These are phyloP conservation scores for Epinotia bilunana DNA, from an alignment of 2,888 invertebrate genomes.

Conservation along the genomic window DNA sequence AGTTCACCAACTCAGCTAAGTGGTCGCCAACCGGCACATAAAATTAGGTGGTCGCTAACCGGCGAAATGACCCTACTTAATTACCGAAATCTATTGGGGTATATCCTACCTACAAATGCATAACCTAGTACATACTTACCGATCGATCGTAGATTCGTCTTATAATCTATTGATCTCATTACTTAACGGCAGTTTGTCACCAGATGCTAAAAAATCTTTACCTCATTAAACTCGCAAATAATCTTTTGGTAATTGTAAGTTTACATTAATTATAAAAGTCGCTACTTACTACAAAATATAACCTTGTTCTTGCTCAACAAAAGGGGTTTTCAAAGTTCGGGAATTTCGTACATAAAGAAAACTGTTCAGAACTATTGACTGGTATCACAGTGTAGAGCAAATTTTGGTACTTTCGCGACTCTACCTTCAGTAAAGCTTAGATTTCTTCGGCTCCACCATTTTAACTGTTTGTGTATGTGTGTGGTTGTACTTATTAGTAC, in stretches of 20 bases:
- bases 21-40: too few species aligned
- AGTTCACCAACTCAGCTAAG: too few species aligned
- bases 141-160: too few species aligned
- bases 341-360: neutral
- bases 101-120: neutral
- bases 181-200: too few species aligned
- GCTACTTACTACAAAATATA: too few species aligned
- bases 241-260: neutral
- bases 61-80: too few species aligned
- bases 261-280: neutral
- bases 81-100: neutral
- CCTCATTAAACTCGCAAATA: neutral
- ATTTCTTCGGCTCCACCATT: constrained; percentile 41
- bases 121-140: too few species aligned
- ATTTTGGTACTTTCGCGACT: neutral
- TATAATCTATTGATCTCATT: too few species aligned
- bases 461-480: constrained; percentile 36
- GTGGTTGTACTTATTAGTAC: constrained; percentile 37
- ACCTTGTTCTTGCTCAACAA: neutral
- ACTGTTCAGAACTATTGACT: neutral
- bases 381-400: constrained; percentile 1
- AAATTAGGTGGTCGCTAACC: too few species aligned
- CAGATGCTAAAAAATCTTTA: neutral
- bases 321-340: neutral
- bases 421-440: constrained; percentile 15